Conservation (phyloP, 2,113 vertebrate genomes). For the Vulpes ferrilata region DNA sequence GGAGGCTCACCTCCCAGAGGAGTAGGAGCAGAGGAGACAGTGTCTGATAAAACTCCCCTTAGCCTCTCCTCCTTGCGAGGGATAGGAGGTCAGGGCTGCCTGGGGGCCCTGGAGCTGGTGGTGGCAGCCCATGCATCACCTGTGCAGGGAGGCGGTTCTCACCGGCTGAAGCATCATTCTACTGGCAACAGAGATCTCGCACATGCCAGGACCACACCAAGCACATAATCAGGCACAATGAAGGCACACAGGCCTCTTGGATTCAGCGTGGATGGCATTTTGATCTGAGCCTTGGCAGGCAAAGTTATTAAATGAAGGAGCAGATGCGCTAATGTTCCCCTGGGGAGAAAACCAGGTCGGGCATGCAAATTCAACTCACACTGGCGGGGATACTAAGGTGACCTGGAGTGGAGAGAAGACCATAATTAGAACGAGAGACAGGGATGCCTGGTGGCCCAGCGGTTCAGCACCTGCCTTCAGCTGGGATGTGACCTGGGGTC, state of each 20-base stretch:
- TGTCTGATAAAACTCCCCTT: not conserved
- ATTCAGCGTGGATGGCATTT: not conserved
- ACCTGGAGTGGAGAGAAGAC: not conserved
- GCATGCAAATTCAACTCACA: not conserved
- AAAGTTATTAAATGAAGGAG: not conserved
- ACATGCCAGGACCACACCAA: not conserved
- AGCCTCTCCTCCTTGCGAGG: not conserved
- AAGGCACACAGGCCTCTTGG: not conserved
- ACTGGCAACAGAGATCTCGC: not conserved
- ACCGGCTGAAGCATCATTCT: accelerated
- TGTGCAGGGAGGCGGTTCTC: not conserved
- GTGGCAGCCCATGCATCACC: not conserved
- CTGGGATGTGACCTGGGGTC: too few relatives aligned
- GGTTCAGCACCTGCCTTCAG: too few relatives aligned
- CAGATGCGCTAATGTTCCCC: too few relatives aligned
- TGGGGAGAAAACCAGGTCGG: not conserved
- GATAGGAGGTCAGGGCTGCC: not conserved
- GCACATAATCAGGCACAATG: not conserved
- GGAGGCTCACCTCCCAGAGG: not conserved
- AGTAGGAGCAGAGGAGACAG: not conserved
- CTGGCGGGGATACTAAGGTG: not conserved
- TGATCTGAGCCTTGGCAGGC: too few relatives aligned
- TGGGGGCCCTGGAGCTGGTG: not conserved
- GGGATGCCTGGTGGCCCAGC: too few relatives aligned
- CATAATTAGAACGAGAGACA: not conserved